Evolutionary conservation across 2,797 vertebrate genomes (phyloP), one percentile per base, ranked within the genome.

Genomic region (Danio kyathit): DNA sequence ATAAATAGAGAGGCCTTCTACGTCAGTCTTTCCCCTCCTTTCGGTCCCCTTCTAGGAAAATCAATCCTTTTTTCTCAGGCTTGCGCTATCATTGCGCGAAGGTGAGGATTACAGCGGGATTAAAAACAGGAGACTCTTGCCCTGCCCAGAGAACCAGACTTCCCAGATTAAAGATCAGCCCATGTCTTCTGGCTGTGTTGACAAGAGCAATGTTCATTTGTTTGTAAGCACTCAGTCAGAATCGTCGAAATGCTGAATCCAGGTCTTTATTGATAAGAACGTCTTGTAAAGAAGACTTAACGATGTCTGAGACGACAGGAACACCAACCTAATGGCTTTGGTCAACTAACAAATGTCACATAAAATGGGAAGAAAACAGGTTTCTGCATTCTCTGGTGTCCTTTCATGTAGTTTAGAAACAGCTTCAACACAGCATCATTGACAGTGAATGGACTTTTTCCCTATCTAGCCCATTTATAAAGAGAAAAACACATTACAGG

Each of bases 1-100:
- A 44, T 72, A 77, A 77, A 76, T 71, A 71, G 17, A 82, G 74
- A 82, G 74, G 48, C 44, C 59, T 81, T 70, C 29, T 29, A 29
- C 64, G 48, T 81, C 61, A 44, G 66, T 17, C 29, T 29, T 60
- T 71, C 51, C n/a, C 66, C 49, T 57, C n/a, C 43, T 71, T 46
- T 63, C 57, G 48, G 21, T 63, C 21, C 60, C 49, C 51, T 17
- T 72, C 17, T 46, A 64, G 59, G 40, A 80, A 56, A n/a, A 72
- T 56, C 38, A 71, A 73, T 63, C 77, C 54, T 51, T 59, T 54
- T 69, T 61, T 48, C 54, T 69, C 38, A 80, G 59, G 46, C 56
- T 54, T 12, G 40, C 5, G 5, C 40, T 38, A 54, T 64, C 69
- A 54, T 54, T 52, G 48, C 49, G 7, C 49, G 38, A 64, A 80